A percentile compares a stretch with the other conserved stretches of the same genome.
Conservation (phyloP, 2,888 invertebrate species). For the Brachylomia viminalis region DNA sequence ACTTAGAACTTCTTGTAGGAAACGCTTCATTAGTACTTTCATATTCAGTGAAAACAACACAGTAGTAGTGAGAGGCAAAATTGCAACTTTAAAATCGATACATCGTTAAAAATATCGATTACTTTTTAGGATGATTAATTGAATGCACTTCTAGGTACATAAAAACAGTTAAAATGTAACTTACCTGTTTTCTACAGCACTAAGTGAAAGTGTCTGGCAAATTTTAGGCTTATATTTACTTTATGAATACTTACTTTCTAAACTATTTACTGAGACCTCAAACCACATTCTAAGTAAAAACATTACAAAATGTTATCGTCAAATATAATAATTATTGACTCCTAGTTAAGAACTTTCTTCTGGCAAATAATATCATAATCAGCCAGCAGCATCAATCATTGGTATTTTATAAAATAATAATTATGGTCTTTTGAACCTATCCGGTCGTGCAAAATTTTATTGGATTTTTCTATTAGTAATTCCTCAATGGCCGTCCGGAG, state of each 20-base stretch:
- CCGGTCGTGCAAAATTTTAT: no score
- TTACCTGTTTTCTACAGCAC: not conserved
- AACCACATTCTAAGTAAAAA: slow-evolving; percentile 7
- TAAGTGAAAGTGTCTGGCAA: slow-evolving; percentile 38
- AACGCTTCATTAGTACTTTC: slow-evolving; percentile 70
- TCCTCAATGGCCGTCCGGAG: not conserved
- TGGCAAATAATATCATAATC: not conserved
- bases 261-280: not conserved
- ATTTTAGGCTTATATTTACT: slow-evolving; percentile 12
- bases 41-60: slow-evolving; percentile 73
- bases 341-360: not conserved
- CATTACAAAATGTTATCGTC: not conserved
- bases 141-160: slow-evolving; percentile 8
- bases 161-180: not conserved
- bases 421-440: not conserved
- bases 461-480: not conserved
- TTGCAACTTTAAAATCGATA: slow-evolving; percentile 37
- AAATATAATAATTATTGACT: not conserved
- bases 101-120: slow-evolving; percentile 51
- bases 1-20: slow-evolving; percentile 42
- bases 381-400: not conserved
- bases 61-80: slow-evolving; percentile 48
- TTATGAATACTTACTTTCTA: slow-evolving; percentile 37
- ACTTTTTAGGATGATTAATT: slow-evolving; percentile 5
- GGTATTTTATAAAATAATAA: not conserved